Evolutionary conservation across 2,888 invertebrate species (phyloP).

Genomic region (Perizoma flavofasciatum): DNA sequence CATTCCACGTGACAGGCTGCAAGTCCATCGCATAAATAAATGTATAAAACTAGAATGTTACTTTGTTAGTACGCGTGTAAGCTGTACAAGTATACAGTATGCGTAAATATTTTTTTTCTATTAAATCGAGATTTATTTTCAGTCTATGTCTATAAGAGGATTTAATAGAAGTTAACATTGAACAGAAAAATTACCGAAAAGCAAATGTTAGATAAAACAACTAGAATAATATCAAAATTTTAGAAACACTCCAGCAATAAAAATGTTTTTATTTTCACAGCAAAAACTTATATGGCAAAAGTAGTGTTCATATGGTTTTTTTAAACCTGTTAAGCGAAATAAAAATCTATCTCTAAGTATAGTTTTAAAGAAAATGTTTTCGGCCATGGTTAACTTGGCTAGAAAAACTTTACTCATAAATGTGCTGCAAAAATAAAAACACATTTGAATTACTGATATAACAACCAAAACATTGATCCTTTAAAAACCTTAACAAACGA

Average conservation of each 20-base stretch:
- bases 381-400: too few species aligned
- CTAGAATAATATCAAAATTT: constrained; percentile 9
- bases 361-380: too few species aligned
- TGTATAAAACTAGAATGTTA: neutral
- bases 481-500: constrained; percentile 22
- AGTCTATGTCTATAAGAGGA: constrained; percentile 16
- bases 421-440: constrained; percentile 7
- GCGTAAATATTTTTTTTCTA: neutral
- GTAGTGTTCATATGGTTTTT: too few species aligned
- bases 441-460: constrained; percentile 3
- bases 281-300: neutral
- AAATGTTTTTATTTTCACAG: constrained; percentile 11
- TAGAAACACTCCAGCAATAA: constrained; percentile 1
- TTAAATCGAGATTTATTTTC: constrained; percentile 9
- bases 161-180: constrained; percentile 7
- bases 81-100: neutral
- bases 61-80: constrained; percentile 8
- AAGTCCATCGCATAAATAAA: too few species aligned
- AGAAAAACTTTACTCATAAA: neutral
- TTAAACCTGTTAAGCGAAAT: too few species aligned
- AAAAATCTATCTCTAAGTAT: too few species aligned
- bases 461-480: constrained; percentile 13
- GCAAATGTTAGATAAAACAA: constrained; percentile 13
- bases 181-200: constrained; percentile 3
- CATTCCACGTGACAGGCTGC: too few species aligned